Base-by-base conservation (phyloP, 1,140 invertebrate genomes). In the Habropoda laboriosa region DNA sequence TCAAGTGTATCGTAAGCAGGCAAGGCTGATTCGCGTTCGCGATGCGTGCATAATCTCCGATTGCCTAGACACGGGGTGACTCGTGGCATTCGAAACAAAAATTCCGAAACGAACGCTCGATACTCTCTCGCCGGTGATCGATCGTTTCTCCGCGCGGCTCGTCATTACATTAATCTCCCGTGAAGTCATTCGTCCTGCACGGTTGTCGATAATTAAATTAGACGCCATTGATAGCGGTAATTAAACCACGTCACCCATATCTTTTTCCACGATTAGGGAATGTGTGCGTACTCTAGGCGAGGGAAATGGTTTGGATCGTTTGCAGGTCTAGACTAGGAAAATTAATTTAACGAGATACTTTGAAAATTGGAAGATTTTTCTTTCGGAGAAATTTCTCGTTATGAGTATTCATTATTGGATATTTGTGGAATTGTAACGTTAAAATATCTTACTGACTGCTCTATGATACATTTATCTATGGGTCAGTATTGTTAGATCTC, bases 181-280 rank as follows among this genome's bases (percentile, higher is more conserved):
- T 49, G 82, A 86, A 86, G 73, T 86, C 79, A 77, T 84, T 86
- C 70, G 63, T 66, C 51, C 70, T 70, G 40, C 42, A 30, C 79
- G 74, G 51, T 79, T 80, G 80, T 66, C 80, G 80, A 82, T 86
- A 85, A 86, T 86, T 86, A 85, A 85, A 86, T 86, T 85, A 85
- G 80, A 71, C 74, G 55, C 35, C 35, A 49, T 74, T 67, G 79
- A 86, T 73, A 68, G 18, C 40, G 35, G 49, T 38, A 57, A 83
- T 75, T 85, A 75, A 83, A 38, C 58, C 72, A 42, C 27, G 58
- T 42, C 57, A 42, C n/a, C 70, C 57, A 40, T 13, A 38, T 63
- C 63, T 27, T 49, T 57, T 70, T 35, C 38, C 21, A 13, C n/a
- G 3, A 32, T 61, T 38, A n/a, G 21, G 16, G 16, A 45, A 58